These are phyloP conservation scores for Drosophila macrospina DNA, from an alignment of 2,888 invertebrate species.

Conservation along the genomic window DNA sequence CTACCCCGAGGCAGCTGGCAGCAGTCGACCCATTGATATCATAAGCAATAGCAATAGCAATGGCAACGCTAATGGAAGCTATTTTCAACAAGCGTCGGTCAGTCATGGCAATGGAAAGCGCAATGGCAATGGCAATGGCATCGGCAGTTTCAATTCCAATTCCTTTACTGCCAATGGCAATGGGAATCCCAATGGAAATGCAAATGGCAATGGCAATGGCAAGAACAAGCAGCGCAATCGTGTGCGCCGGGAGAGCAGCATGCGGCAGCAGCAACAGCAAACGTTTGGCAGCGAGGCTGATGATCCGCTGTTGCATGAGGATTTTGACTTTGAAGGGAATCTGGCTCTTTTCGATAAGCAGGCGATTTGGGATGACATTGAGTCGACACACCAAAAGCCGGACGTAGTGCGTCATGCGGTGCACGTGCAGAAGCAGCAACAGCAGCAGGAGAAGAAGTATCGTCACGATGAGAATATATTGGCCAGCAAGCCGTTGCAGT, in stretches of 20 bases:
- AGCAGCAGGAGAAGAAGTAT: conserved; percentile 86
- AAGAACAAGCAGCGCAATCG: conserved; percentile 72
- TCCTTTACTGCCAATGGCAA: conserved; percentile 40
- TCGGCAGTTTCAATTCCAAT: conserved; percentile 35
- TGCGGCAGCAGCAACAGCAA: conserved; percentile 78
- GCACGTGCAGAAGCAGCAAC: conserved; percentile 76
- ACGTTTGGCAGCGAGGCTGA: conserved; percentile 85
- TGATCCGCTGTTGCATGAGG: conserved; percentile 86
- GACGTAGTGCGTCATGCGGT: conserved; percentile 85
- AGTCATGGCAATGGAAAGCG: conserved; percentile 64
- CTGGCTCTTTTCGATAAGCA: conserved; percentile 95
- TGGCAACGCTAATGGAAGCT: conserved; percentile 33
- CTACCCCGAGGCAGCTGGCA: conserved; percentile 44
- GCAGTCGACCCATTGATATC: conserved; percentile 83
- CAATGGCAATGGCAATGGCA: conserved; percentile 40
- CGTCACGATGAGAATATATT: conserved; percentile 95
- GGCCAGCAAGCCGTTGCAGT: conserved; percentile 88
- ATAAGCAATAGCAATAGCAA: conserved; percentile 45
- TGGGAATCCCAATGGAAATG: conserved; percentile 44
- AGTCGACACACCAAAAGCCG: conserved; percentile 83
- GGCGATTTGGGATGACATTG: conserved; percentile 91
- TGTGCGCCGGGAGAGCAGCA: conserved; percentile 79
- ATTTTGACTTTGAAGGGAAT: conserved; percentile 98
- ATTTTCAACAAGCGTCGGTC: conserved; percentile 70
- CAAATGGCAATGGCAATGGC: conserved; percentile 50